Evolutionary conservation across 64 coral and sea anemone genomes (phyloP).

Genomic region (Montipora foliosa): DNA sequence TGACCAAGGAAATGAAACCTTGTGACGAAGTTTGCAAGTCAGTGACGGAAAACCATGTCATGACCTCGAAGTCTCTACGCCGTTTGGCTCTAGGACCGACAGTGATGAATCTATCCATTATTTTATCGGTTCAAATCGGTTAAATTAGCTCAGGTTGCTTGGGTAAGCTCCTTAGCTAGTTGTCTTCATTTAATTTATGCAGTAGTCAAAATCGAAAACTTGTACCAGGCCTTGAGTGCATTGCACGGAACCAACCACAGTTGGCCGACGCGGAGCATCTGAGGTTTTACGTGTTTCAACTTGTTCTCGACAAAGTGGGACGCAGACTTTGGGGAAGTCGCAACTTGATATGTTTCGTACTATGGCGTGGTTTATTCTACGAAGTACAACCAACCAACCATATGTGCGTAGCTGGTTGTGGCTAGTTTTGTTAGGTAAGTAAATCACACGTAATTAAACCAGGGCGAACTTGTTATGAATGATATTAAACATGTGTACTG

Average conservation of each 20-base stretch:
- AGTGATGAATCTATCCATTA: background rate
- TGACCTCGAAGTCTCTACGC: background rate
- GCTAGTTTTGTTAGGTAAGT: slow-evolving; percentile 8
- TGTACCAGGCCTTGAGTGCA: background rate
- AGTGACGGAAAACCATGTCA: background rate
- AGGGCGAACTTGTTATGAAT: too few species aligned
- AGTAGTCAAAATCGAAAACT: background rate
- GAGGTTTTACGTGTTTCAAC: background rate
- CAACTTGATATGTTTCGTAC: too few species aligned
- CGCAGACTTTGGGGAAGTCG: too few species aligned
- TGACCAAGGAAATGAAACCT: background rate
- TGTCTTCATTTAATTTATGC: slow-evolving; percentile 2
- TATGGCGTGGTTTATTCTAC: slow-evolving; percentile 1
- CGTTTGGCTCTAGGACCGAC: background rate
- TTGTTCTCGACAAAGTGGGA: background rate
- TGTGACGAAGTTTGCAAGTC: background rate
- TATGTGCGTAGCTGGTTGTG: background rate
- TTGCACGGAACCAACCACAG: background rate
- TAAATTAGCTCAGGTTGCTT: slow-evolving; percentile 26
- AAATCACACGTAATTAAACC: background rate
- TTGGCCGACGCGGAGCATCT: background rate
- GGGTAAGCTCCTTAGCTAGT: slow-evolving; percentile 36
- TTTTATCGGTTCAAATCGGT: slow-evolving; percentile 2
- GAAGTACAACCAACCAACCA: background rate
- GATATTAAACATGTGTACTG: too few species aligned